phyloP scores from a whole-genome alignment of 2,888 invertebrate genomes.

The Lepidochitona cinerea region DNA sequence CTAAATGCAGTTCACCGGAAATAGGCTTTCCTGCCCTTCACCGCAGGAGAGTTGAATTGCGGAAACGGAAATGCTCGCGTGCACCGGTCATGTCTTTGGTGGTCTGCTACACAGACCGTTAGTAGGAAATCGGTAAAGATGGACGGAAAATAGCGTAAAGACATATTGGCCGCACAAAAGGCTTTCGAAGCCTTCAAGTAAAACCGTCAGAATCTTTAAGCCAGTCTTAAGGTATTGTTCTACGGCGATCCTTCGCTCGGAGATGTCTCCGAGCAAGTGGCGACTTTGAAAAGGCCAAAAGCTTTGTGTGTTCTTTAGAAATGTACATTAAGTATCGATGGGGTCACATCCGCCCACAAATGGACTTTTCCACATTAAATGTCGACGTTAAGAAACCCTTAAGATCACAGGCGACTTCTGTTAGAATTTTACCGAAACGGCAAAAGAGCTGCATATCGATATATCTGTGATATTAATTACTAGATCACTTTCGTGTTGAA shows the following conservation, averaged over 20 bases:
- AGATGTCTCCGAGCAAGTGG: neutral
- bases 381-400: too few species aligned
- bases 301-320: neutral
- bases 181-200: neutral
- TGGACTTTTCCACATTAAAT: too few species aligned
- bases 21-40: neutral
- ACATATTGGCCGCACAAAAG: neutral
- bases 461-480: too few species aligned
- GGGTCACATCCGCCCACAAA: neutral
- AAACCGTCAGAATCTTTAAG: neutral
- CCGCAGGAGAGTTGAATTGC: slow-evolving; percentile 1
- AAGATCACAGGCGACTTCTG: too few species aligned
- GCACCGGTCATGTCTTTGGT: neutral
- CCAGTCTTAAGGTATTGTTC: too few species aligned
- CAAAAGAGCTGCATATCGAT: too few species aligned
- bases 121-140: neutral
- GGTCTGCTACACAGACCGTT: neutral
- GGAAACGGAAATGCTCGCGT: neutral
- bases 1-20: neutral
- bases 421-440: too few species aligned
- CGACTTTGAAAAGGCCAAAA: neutral
- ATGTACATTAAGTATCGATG: neutral
- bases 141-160: neutral
- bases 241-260: too few species aligned
- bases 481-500: too few species aligned